Base-by-base conservation (phyloP, 2,888 invertebrate species). In the Drosophila acutilabella region DNA sequence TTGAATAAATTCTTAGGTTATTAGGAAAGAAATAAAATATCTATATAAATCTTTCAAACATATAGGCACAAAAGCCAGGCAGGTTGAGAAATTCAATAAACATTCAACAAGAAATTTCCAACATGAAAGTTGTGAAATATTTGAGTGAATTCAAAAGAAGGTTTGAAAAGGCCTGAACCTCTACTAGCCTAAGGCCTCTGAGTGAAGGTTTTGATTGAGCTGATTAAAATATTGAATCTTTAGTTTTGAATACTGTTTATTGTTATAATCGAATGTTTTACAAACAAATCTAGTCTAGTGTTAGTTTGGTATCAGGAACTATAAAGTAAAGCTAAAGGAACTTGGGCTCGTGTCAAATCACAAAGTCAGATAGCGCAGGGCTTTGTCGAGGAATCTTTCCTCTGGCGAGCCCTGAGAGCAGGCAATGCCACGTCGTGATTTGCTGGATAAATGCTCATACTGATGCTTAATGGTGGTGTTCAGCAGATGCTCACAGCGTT, bases 331-430 rank as follows among this genome's bases (percentile, higher is more conserved):
- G 54, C 51, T 53, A 38, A 6, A 16, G 42, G 5, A 36, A 20
- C 18, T 16, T 40, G 0, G 13, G 14, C 20, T 16, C 11, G 20
- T 18, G 23, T 1, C 14, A 38, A 38, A 65, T 78, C 65, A 91
- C 76, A 91, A 77, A 44, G 90, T 90, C 44, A 91, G 68, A 56
- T 89, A 90, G 23, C 91, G 83, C 73, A 91, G 56, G 3, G 90
- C 91, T 52, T 88, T 90, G 66, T 89, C 79, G 8, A 91, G 65
- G 62, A 90, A 90, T 26, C 86, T 71, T 36, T 81, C 75, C 23
- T 89, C 83, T 1, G 77, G 33, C 0, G 85, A 73, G 0, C 68
- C 71, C 5, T 71, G 67, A 1, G 26, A 26, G 48, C 54, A 64
- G 45, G 70, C 78, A n/a, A 62, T 69, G 59, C 61, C 74, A 13